phyloP scores from a whole-genome alignment of 2,888 invertebrate genomes.

The Schrankia costaestrigalis region DNA sequence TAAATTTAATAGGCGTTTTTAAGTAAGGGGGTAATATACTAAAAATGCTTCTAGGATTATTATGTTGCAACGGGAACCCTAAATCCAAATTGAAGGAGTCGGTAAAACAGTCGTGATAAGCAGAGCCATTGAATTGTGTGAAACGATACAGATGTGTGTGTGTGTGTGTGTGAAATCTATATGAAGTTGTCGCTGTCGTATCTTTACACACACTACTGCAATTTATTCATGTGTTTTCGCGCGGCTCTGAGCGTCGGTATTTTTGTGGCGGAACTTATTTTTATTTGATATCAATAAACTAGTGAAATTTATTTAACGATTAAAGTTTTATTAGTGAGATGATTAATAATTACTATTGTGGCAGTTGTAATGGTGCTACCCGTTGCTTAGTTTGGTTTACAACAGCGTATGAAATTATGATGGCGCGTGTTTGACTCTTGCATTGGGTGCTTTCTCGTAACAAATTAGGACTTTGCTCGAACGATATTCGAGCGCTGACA shows the following conservation, averaged over 20 bases:
- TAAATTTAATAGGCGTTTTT: too few species aligned
- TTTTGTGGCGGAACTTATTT: constrained; percentile 57
- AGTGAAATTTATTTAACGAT: constrained; percentile 27
- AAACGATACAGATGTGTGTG: constrained; percentile 19
- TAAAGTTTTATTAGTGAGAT: constrained; percentile 34
- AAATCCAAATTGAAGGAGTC: constrained; percentile 38
- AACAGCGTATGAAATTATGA: constrained; percentile 46
- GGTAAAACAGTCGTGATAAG: constrained; percentile 34
- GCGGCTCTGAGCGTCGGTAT: constrained; percentile 58
- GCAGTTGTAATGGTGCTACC: constrained; percentile 22
- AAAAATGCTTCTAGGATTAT: too few species aligned
- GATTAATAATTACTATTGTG: constrained; percentile 26
- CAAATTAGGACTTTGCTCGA: constrained; percentile 67
- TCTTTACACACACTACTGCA: constrained; percentile 35
- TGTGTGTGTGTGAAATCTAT: constrained; percentile 6
- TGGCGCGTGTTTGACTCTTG: constrained; percentile 71
- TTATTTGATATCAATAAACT: constrained; percentile 42
- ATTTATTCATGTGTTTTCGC: constrained; percentile 59
- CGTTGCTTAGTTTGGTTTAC: constrained; percentile 22
- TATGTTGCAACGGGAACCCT: too few species aligned
- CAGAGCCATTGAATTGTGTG: constrained; percentile 37
- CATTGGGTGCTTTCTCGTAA: constrained; percentile 56
- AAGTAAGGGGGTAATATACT: too few species aligned
- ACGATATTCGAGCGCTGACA: constrained; percentile 46
- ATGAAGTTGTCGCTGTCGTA: constrained; percentile 14